These are phyloP conservation scores for Philhelius pedissequus DNA, from an alignment of 2,888 invertebrate species.

Conservation along the genomic window DNA sequence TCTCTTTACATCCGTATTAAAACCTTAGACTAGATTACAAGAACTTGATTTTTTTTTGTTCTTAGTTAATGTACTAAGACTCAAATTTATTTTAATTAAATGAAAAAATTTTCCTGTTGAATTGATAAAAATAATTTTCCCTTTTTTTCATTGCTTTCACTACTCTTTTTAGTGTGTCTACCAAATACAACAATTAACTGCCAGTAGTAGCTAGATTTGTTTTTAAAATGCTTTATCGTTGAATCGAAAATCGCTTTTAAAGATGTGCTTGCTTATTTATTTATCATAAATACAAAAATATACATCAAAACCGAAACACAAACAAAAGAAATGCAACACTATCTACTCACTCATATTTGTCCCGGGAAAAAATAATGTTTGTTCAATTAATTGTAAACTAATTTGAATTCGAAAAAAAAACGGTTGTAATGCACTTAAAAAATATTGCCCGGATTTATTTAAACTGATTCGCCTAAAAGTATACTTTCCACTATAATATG, in stretches of 20 bases:
- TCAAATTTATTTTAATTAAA: too few relatives aligned
- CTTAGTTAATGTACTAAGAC: too few relatives aligned
- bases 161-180: not conserved
- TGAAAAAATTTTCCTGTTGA: too few relatives aligned
- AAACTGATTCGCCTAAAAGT: conserved; percentile 60
- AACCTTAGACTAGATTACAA: too few relatives aligned
- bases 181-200: not conserved
- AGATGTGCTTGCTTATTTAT: not conserved
- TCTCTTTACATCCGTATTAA: too few relatives aligned
- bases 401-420: not conserved
- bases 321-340: not conserved
- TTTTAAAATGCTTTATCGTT: not conserved
- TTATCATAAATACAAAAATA: not conserved
- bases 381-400: not conserved
- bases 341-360: not conserved
- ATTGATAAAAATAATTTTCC: not conserved
- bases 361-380: conserved; percentile 51
- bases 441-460: conserved; percentile 51
- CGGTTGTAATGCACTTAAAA: conserved; percentile 5
- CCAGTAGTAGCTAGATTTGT: not conserved
- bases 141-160: not conserved
- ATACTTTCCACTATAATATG: conserved; percentile 51
- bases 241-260: not conserved
- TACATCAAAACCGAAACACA: not conserved
- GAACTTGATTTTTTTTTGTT: too few relatives aligned